A percentile compares a stretch with the other conserved stretches of the same genome.
These are phyloP conservation scores for Drosophila tripunctata DNA, from an alignment of 2,888 invertebrate species.

Conservation along the genomic window DNA sequence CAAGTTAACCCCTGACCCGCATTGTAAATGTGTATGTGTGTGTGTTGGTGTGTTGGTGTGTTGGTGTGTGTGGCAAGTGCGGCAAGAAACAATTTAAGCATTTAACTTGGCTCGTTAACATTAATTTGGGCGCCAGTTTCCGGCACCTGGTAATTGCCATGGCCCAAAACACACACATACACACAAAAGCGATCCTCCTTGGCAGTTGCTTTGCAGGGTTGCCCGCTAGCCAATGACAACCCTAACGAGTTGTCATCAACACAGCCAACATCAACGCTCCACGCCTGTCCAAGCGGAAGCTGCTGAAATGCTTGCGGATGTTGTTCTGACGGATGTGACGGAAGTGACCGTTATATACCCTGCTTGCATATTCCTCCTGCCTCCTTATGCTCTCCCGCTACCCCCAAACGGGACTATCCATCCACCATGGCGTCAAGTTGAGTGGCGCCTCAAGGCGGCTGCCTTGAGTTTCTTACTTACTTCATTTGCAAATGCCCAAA, in stretches of 20 bases:
- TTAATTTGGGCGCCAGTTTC: constrained; percentile 62
- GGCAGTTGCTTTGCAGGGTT: constrained; percentile 11
- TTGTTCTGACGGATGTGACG: constrained; percentile 58
- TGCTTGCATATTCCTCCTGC: neutral
- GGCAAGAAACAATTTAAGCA: constrained; percentile 63
- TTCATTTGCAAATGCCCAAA: constrained; percentile 35
- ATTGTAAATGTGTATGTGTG: constrained; percentile 13
- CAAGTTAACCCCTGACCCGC: constrained; percentile 49
- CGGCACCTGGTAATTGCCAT: constrained; percentile 43
- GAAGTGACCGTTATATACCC: constrained; percentile 44
- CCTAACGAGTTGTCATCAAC: constrained; percentile 62
- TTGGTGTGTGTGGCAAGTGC: constrained; percentile 29
- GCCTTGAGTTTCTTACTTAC: constrained; percentile 8
- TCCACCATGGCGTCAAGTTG: constrained; percentile 13
- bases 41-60: neutral
- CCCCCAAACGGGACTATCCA: neutral
- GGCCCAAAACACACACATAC: constrained; percentile 21
- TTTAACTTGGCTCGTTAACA: constrained; percentile 68
- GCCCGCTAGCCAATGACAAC: constrained; percentile 40
- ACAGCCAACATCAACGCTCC: constrained; percentile 25
- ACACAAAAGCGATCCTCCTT: neutral
- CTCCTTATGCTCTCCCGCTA: no score
- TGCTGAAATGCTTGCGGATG: constrained; percentile 63
- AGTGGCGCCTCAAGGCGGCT: constrained; percentile 12
- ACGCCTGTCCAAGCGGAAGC: constrained; percentile 49